These are phyloP conservation scores for Anguilla anguilla DNA, from an alignment of 2,797 vertebrate species.

Conservation along the genomic window DNA sequence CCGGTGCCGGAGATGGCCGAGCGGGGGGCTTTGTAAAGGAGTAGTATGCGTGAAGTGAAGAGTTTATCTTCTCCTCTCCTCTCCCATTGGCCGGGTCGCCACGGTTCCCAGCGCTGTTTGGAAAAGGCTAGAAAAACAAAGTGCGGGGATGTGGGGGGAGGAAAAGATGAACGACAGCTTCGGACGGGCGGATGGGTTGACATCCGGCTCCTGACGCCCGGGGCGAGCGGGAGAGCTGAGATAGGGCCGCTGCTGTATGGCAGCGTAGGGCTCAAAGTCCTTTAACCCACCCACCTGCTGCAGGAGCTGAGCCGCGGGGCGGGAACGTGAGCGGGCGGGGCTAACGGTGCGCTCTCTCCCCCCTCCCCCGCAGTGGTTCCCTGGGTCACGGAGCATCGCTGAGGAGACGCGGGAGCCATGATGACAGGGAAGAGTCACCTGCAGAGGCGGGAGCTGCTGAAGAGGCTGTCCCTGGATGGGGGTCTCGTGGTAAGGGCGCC, in stretches of 20 bases:
- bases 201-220: conserved; percentile 19
- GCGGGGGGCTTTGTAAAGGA: conserved; percentile 59
- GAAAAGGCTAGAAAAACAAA: conserved; percentile 62
- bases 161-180: conserved; percentile 48
- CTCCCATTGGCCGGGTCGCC: conserved; percentile 64
- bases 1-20: conserved; percentile 33
- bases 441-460: conserved; percentile 76
- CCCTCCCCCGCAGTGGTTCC: conserved; percentile 57
- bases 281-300: not conserved
- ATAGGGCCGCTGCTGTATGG: not conserved
- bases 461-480: conserved; percentile 79
- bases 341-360: not conserved
- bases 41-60: conserved; percentile 72
- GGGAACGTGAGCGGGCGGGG: not conserved
- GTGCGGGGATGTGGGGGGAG: conserved; percentile 10
- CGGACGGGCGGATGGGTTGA: conserved; percentile 31
- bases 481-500: conserved; percentile 79
- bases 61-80: conserved; percentile 70
- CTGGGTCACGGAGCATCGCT: conserved; percentile 65
- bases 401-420: conserved; percentile 68
- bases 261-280: not conserved
- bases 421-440: conserved; percentile 68
- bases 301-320: not conserved
- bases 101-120: conserved; percentile 70
- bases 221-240: not conserved